phyloP scores from a whole-genome alignment of 2,113 vertebrate species.

The Carassius carassius region DNA sequence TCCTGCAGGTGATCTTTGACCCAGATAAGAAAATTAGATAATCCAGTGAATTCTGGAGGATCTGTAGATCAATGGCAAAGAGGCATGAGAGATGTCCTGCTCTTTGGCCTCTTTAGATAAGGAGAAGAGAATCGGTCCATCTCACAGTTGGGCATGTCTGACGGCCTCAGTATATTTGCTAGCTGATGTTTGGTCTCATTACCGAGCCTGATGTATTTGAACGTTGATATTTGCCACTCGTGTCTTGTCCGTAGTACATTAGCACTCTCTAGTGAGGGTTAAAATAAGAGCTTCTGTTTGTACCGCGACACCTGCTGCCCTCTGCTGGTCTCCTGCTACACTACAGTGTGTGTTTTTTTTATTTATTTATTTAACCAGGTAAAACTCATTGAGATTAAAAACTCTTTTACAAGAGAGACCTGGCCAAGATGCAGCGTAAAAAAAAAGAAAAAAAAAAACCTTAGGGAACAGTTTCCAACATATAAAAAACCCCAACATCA shows the following conservation, averaged over 20 bases:
- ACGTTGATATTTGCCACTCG: neutral
- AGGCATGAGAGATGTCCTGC: neutral
- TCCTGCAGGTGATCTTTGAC: slow-evolving; percentile 20
- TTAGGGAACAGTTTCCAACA: no score
- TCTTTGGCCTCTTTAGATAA: slow-evolving; percentile 22
- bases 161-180: slow-evolving; percentile 1
- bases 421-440: no score
- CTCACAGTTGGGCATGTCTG: neutral
- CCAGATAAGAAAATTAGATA: slow-evolving; percentile 22
- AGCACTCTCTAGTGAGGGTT: slow-evolving; percentile 47
- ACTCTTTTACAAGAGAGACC: no score
- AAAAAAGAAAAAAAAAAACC: no score
- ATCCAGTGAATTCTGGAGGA: slow-evolving; percentile 1
- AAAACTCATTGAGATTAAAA: no score
- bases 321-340: slow-evolving; percentile 17
- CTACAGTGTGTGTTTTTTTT: neutral
- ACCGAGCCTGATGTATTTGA: slow-evolving; percentile 13
- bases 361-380: no score
- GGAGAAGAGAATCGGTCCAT: neutral
- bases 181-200: slow-evolving; percentile 7
- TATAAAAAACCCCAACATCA: no score
- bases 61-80: slow-evolving; percentile 15
- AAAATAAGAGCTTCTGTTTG: neutral
- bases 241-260: slow-evolving; percentile 20
- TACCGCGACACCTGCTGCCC: slow-evolving; percentile 10